phyloP scores from a whole-genome alignment of 2,888 invertebrate species.

The Synanthedon tipuliformis region DNA sequence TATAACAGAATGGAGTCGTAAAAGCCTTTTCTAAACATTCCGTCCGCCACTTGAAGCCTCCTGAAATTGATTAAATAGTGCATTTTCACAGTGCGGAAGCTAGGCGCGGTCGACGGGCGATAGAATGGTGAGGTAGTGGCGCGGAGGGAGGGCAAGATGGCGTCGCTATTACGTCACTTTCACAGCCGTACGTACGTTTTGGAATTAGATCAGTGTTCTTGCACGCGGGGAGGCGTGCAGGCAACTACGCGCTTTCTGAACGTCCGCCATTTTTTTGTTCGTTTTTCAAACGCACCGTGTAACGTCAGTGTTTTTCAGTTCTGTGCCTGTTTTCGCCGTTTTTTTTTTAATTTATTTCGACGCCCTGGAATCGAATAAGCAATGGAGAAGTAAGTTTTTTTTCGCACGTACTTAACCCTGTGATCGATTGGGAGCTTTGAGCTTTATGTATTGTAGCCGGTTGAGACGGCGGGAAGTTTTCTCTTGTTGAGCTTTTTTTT shows the following conservation, averaged over 20 bases:
- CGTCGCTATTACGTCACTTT: constrained; percentile 60
- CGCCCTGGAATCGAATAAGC: constrained; percentile 18
- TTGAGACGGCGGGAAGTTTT: constrained; percentile 19
- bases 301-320: constrained; percentile 32
- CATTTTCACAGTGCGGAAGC: constrained; percentile 47
- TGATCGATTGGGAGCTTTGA: constrained; percentile 36
- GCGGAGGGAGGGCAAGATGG: constrained; percentile 39
- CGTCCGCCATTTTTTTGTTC: constrained; percentile 10
- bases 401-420: constrained; percentile 7
- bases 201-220: constrained; percentile 62
- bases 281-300: constrained; percentile 25
- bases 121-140: constrained; percentile 6
- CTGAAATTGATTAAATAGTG: constrained; percentile 62
- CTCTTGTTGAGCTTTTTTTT: constrained; percentile 7
- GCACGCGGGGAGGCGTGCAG: constrained; percentile 33
- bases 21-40: constrained; percentile 29
- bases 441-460: constrained; percentile 26
- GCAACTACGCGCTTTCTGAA: constrained; percentile 5
- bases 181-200: constrained; percentile 47
- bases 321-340: constrained; percentile 13
- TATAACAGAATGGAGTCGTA: constrained; percentile 17
- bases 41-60: constrained; percentile 27
- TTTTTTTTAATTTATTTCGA: constrained; percentile 20
- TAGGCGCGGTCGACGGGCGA: constrained; percentile 37
- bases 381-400: constrained; percentile 37